Evolutionary conservation across 1,140 invertebrate genomes (phyloP).

Genomic region (Subanguina moxae): DNA sequence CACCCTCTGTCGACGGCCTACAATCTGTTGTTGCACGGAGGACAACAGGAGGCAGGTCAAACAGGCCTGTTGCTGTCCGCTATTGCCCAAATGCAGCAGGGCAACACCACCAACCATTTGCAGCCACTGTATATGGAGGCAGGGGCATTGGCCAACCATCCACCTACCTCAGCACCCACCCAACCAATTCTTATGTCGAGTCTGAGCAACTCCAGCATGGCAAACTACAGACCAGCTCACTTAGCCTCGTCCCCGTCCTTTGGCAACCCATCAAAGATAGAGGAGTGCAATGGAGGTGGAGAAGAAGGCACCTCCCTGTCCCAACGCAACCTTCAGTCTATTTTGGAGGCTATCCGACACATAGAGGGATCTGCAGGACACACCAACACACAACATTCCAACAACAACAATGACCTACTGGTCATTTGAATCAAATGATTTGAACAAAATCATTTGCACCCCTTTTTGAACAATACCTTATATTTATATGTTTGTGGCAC

Average conservation of each 20-base stretch:
- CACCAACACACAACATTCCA: conserved; percentile 7
- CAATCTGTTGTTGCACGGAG: background rate
- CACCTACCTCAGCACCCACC: background rate
- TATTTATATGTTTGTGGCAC: background rate
- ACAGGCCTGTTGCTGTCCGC: background rate
- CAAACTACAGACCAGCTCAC: background rate
- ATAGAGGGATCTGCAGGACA: conserved; percentile 5
- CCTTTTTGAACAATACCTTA: background rate
- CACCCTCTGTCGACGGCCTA: background rate
- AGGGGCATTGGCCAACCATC: background rate
- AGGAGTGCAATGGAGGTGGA: background rate
- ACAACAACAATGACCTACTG: conserved; percentile 5
- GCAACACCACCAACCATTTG: background rate
- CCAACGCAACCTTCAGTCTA: conserved; percentile 18
- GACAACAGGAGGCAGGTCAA: background rate
- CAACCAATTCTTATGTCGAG: background rate
- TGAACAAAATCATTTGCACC: too few relatives aligned
- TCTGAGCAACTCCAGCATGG: background rate
- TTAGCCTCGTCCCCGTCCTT: background rate
- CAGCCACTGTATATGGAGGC: background rate
- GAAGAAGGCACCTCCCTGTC: background rate
- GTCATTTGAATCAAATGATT: background rate
- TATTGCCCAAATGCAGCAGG: background rate
- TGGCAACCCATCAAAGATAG: background rate
- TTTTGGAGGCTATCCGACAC: conserved; percentile 18